Base-by-base conservation (phyloP, 2,888 invertebrate genomes). In the Osedax frankpressi region DNA sequence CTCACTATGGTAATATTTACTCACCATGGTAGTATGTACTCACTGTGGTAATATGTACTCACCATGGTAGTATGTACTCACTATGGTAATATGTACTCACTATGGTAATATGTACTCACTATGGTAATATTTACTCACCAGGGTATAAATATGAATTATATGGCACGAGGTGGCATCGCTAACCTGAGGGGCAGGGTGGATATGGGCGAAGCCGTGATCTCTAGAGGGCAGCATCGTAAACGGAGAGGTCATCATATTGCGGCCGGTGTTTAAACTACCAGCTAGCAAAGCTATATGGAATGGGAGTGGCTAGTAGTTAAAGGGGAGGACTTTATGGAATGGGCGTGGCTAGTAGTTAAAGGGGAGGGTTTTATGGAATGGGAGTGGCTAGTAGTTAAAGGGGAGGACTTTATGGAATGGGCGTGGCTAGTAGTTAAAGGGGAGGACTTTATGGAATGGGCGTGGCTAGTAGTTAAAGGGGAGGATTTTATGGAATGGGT, bases 131-230 rank as follows among this genome's bases (percentile, higher is more conserved):
- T n/a, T n/a, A n/a, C n/a, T n/a, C n/a, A n/a, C n/a, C n/a, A n/a
- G n/a, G n/a, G n/a, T n/a, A n/a, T n/a, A n/a, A n/a, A n/a, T n/a
- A n/a, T n/a, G n/a, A n/a, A n/a, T n/a, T n/a, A n/a, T n/a, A n/a
- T n/a, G n/a, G n/a, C n/a, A n/a, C 3, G 71, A n/a, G 59, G 30
- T 24, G 30, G 25, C 14, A 25, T 28, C 62, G 73, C 80, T 78
- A 77, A 83, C 84, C 81, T 84, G 84, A 30, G 84, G 84, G 24
- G 83, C 81, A 80, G 92, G 89, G 85, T 94, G 94, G 87, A 93
- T 94, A 86, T 94, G 94, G 85, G 92, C 90, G 87, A 93, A 94
- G 75, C 91, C 89, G 85, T 92, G 91, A 83, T 92, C 92, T 30
- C 83, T 82, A 28, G 75, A 76, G 28, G 74, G 77, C 75, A 84